These are phyloP conservation scores for Aurelia sp. DNA, from an alignment of 30 jellyfish, hydroid and myxozoan species.

Conservation along the genomic window DNA sequence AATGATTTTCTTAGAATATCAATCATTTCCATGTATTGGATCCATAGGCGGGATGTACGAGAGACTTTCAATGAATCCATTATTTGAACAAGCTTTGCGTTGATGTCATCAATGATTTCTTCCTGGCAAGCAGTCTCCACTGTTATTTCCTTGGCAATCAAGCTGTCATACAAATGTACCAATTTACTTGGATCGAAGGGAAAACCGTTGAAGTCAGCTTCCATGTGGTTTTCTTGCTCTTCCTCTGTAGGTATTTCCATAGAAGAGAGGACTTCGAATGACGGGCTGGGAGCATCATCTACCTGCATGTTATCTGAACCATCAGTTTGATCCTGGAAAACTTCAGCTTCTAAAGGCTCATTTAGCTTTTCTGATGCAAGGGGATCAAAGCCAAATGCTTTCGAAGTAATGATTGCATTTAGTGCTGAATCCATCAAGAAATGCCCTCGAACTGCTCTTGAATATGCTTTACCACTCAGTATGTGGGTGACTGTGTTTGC, in stretches of 20 bases:
- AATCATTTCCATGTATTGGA: conserved; percentile 44
- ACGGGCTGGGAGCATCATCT: background rate
- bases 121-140: conserved; percentile 10
- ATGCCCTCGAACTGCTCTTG: conserved; percentile 61
- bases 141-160: conserved; percentile 19
- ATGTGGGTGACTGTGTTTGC: conserved; percentile 48
- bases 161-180: conserved; percentile 9
- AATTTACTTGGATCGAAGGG: conserved; percentile 13
- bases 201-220: background rate
- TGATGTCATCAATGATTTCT: conserved; percentile 1
- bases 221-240: conserved; percentile 7
- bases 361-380: conserved; percentile 25
- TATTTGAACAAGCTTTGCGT: background rate
- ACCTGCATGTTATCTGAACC: conserved; percentile 25
- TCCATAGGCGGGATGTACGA: conserved; percentile 34
- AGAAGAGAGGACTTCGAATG: conserved; percentile 22
- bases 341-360: conserved; percentile 18
- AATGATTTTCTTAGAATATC: conserved; percentile 14
- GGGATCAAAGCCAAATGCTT: conserved; percentile 28
- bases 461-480: conserved; percentile 41
- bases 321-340: conserved; percentile 16
- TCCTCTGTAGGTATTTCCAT: conserved; percentile 22
- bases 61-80: background rate
- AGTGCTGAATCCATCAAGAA: conserved; percentile 27
- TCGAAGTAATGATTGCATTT: conserved; percentile 19